Conservation (phyloP, 2,797 vertebrate genomes). For the Eurystomus glaucurus region DNA sequence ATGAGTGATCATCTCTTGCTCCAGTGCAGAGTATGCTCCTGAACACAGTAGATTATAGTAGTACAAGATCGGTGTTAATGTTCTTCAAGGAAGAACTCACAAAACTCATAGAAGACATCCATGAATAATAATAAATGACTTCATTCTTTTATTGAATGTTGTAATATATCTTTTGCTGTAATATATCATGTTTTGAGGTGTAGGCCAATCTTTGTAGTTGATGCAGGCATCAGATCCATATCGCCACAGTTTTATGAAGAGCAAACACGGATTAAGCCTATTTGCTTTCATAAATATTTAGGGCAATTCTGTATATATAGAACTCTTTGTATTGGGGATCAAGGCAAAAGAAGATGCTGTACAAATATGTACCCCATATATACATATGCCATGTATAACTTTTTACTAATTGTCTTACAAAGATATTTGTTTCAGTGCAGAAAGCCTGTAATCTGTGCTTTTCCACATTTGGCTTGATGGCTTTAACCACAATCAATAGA, state of each 20-base stretch:
- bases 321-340: neutral
- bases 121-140: neutral
- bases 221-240: neutral
- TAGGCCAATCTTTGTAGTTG: neutral
- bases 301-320: neutral
- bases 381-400: neutral
- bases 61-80: neutral
- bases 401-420: neutral
- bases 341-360: neutral
- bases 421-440: neutral
- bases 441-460: neutral
- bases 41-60: neutral
- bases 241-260: neutral
- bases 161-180: neutral
- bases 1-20: accelerated
- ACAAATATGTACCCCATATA: neutral
- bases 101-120: neutral
- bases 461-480: neutral
- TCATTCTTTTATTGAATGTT: neutral
- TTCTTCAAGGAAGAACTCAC: neutral
- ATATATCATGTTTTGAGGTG: neutral
- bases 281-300: neutral
- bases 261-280: neutral
- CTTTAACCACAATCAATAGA: neutral
- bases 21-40: neutral